phyloP scores from a whole-genome alignment of 2,797 vertebrate species.

The Helostoma temminkii region DNA sequence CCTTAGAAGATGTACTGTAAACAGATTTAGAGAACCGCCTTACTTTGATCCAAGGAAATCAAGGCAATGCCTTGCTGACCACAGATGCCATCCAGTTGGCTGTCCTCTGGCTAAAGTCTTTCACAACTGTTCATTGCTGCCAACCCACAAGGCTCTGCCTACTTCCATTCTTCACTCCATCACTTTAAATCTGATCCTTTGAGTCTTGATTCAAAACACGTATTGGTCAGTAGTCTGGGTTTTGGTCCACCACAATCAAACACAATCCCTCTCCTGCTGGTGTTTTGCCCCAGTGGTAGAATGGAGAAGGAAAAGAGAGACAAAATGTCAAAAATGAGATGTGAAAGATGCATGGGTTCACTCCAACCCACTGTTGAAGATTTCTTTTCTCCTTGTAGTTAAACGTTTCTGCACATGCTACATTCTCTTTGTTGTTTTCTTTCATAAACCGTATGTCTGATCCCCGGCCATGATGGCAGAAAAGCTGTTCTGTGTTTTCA shows the following conservation, averaged over 20 bases:
- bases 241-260: conserved; percentile 77
- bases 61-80: conserved; percentile 70
- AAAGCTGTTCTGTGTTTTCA: conserved; percentile 61
- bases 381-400: conserved; percentile 48
- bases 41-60: conserved; percentile 75
- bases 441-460: conserved; percentile 63
- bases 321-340: conserved; percentile 57
- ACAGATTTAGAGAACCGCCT: conserved; percentile 59
- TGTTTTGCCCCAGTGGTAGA: conserved; percentile 56
- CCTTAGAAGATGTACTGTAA: conserved; percentile 53
- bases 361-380: conserved; percentile 53
- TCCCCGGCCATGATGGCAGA: conserved; percentile 60
- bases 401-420: conserved; percentile 60
- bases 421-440: conserved; percentile 66
- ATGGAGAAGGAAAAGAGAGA: conserved; percentile 52
- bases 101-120: conserved; percentile 66
- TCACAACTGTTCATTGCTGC: conserved; percentile 69
- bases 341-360: conserved; percentile 31
- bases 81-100: conserved; percentile 77
- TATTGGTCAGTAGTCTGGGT: conserved; percentile 70
- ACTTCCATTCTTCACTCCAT: conserved; percentile 78
- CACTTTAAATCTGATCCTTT: conserved; percentile 75
- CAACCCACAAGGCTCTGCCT: conserved; percentile 78
- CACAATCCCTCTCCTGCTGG: conserved; percentile 66
- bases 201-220: conserved; percentile 67